A percentile compares a stretch with the other conserved stretches of the same genome.
phyloP scores from a whole-genome alignment of 2,797 vertebrate species.

The Esox lucius region DNA sequence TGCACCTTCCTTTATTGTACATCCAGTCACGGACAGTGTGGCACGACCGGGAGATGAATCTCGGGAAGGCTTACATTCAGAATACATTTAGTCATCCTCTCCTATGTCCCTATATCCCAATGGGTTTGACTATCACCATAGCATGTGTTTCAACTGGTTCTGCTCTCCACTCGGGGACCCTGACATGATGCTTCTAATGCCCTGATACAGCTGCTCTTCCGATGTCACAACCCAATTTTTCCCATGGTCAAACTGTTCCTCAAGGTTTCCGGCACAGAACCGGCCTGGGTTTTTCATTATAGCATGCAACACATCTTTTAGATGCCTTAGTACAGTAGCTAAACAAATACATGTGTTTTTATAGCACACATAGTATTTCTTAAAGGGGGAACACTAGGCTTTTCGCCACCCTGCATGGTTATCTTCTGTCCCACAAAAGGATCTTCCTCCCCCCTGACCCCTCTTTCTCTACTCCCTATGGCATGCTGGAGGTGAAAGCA shows the following conservation, averaged over 20 bases:
- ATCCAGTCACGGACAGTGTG: no score
- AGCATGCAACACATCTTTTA: neutral
- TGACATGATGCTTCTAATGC: neutral
- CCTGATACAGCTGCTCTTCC: neutral
- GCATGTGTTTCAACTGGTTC: neutral
- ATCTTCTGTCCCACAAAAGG: conserved; percentile 11
- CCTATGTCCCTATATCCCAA: neutral
- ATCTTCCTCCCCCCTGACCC: conserved; percentile 10
- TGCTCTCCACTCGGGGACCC: neutral
- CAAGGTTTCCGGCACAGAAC: no score
- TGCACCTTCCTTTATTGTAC: no score
- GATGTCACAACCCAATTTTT: neutral
- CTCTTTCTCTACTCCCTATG: conserved; percentile 15
- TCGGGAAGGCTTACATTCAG: no score
- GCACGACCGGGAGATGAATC: no score
- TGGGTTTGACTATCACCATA: neutral
- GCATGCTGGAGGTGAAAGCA: conserved; percentile 19
- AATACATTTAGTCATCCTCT: neutral
- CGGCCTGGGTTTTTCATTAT: neutral
- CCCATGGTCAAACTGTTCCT: neutral
- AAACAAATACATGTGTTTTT: neutral
- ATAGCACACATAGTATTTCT: neutral
- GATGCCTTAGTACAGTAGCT: neutral
- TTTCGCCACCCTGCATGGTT: conserved; percentile 5
- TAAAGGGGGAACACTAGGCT: neutral